phyloP scores from a whole-genome alignment of 1,140 invertebrate genomes.

The Leptonema lineaticorne region DNA sequence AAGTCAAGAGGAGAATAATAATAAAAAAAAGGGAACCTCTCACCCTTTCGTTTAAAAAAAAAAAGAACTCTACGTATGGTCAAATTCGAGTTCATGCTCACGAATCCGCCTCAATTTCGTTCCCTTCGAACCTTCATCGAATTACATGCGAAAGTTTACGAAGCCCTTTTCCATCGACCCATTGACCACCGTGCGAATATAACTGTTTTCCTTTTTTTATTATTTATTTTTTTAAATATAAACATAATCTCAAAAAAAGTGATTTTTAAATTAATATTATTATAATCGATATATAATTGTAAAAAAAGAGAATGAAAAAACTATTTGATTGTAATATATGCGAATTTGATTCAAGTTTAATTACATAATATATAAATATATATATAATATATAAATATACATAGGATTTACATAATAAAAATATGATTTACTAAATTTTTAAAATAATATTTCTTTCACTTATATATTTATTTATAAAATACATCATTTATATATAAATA shows the following conservation, averaged over 20 bases:
- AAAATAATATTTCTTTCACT: too few relatives aligned
- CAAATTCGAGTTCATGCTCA: not conserved
- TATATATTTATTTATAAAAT: too few relatives aligned
- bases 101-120: not conserved
- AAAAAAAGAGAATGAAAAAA: too few relatives aligned
- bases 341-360: too few relatives aligned
- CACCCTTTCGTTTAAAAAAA: slow-evolving; percentile 33
- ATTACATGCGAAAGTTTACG: slow-evolving; percentile 2
- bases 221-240: not conserved
- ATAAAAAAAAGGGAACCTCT: slow-evolving; percentile 18
- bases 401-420: too few relatives aligned
- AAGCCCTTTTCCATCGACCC: slow-evolving; percentile 8
- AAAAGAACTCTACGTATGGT: slow-evolving; percentile 33
- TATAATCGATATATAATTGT: too few relatives aligned
- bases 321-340: too few relatives aligned
- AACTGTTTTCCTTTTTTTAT: not conserved
- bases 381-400: too few relatives aligned
- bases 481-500: too few relatives aligned
- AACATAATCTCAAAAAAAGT: not conserved
- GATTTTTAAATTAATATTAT: too few relatives aligned
- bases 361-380: too few relatives aligned
- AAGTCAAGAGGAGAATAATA: not conserved
- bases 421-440: too few relatives aligned
- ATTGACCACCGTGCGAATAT: not conserved
- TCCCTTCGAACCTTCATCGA: not conserved